Base-by-base conservation (phyloP, 2,797 vertebrate genomes). In the Huso huso region DNA sequence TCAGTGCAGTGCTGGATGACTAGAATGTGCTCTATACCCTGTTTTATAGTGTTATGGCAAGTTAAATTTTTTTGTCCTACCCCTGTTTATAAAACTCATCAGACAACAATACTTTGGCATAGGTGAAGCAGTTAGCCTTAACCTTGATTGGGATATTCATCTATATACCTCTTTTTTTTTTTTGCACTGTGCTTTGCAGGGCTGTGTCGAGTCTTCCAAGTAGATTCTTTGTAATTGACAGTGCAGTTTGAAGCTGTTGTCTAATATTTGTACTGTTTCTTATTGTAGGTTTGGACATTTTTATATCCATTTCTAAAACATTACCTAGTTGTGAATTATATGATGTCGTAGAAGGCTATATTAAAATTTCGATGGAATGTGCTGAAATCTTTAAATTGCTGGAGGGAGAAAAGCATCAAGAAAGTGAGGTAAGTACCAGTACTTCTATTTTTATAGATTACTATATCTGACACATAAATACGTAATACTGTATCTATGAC, bases 361-460 rank as follows among this genome's bases (percentile, higher is more conserved):
- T 98, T 1, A 98, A 95, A 72, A 93, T 99, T 62, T 98, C 97
- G 0, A 84, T 94, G 72, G 95, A 99, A 67, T 97, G 95, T 72
- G 80, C 84, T 0, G 96, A 99, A 75, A 87, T 99, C 63, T 93
- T 98, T 70, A 92, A 83, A 62, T 77, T 98, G 64, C 72, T 99
- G 6, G 91, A 93, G 7, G 90, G 88, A 60, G 93, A 94, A 59
- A 91, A 84, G 65, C 85, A 77, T 1, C 63, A 66, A 0, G 93
- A 95, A 66, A 84, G 23, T 52, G 90, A 99, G 74, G 97, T 98
- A 67, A 76, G 87, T 76, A n/a, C 64, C 13, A 37, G 6, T 57
- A 13, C 18, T 10, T 7, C n/a, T 55, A 9, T 55, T 55, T 55
- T 37, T 37, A 37, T 37, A 37, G 37, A 37, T 37, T 37, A 37